Evolutionary conservation across 1,140 invertebrate genomes (phyloP).

Genomic region (Temnothorax curvispinosus): DNA sequence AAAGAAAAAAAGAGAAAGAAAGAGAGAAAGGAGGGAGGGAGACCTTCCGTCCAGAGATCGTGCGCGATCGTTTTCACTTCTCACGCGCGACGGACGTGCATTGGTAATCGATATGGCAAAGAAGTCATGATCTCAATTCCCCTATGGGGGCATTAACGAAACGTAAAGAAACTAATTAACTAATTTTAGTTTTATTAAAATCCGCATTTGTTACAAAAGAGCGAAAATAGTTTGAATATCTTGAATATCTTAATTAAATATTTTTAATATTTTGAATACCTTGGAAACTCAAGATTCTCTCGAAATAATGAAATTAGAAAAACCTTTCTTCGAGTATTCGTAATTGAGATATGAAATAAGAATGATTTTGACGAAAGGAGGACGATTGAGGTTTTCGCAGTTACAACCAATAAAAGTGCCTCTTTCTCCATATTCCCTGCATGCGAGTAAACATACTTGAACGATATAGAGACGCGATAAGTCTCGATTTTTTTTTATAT

Average conservation of each 20-base stretch:
- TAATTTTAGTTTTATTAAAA: neutral
- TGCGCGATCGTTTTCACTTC: constrained; percentile 11
- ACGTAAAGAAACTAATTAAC: neutral
- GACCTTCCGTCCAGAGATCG: constrained; percentile 4
- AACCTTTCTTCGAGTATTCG: neutral
- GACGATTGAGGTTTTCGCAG: neutral
- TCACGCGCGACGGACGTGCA: neutral
- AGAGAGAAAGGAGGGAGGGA: neutral
- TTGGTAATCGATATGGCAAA: neutral
- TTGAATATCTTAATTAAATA: too few species aligned
- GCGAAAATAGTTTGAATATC: neutral
- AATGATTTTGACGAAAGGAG: neutral
- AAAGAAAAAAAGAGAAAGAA: neutral
- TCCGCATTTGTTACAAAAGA: neutral
- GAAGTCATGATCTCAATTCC: neutral
- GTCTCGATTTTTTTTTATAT: neutral
- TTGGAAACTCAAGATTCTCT: neutral
- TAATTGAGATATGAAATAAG: too few species aligned
- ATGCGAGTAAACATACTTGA: neutral
- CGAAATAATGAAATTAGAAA: neutral
- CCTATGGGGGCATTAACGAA: neutral
- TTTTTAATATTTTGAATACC: too few species aligned
- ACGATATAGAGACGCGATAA: neutral
- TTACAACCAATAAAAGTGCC: neutral
- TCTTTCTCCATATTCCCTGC: neutral